Evolutionary conservation across 2,797 vertebrate genomes (phyloP), one percentile per base, ranked within the genome.

Genomic region (Gephyroberyx darwinii): DNA sequence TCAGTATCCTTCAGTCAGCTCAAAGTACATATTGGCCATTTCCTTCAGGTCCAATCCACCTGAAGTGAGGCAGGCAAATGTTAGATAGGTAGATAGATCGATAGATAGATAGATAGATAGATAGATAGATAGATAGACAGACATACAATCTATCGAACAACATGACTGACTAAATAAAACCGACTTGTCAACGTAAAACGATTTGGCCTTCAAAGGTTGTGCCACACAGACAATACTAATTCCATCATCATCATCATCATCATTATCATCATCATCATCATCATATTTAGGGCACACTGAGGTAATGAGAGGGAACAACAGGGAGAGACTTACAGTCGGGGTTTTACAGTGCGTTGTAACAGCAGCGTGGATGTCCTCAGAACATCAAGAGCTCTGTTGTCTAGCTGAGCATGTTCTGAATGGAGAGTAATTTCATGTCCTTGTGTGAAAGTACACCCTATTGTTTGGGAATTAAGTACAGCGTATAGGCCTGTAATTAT

Each of bases 381-480:
- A 82, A 86, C 82, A 87, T 84, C 73, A 83, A 85, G 77, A 82
- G 72, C 83, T 77, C 73, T 85, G 80, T 87, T 88, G 84, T 90
- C 83, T 86, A 77, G 79, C 88, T 77, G 78, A 84, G 78, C 77
- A 78, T 80, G 76, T 86, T 87, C 87, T 91, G 82, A 89, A 90
- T 87, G 81, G 82, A 90, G 84, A 91, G 88, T 90, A 89, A 92
- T 93, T 92, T 87, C 86, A 90, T 89, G 89, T 89, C 85, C 88
- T 91, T 83, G 86, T 91, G 88, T 92, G 91, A 92, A 92, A 94
- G 91, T 89, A 92, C 83, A 92, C 92, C 91, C 92, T 91, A 94
- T 94, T 95, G 93, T 95, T 94, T 94, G 89, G 90, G 90, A 95
- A 94, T 94, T 94, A 95, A 94, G 91, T 92, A 85, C 89, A 91